These are phyloP conservation scores for Petrocephalus schoutedeni DNA, from an alignment of 2,797 vertebrate genomes.

Conservation along the genomic window DNA sequence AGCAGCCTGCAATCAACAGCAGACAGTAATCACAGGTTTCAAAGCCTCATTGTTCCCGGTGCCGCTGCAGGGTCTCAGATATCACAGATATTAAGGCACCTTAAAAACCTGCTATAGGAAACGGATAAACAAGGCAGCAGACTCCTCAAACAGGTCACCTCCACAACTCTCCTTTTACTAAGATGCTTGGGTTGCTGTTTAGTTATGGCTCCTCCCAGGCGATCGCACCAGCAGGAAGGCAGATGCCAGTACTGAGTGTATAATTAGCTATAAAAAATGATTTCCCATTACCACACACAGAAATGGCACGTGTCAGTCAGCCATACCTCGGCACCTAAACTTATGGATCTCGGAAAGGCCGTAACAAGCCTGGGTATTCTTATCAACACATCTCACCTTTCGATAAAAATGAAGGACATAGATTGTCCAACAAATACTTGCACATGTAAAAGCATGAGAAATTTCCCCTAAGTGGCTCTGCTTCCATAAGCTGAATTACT, in stretches of 20 bases:
- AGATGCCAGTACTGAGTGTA: not conserved
- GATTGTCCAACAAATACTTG: not conserved
- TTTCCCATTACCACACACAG: not conserved
- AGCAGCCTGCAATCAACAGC: not conserved
- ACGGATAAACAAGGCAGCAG: not conserved
- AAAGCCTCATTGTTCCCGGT: not conserved
- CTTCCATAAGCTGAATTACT: not conserved
- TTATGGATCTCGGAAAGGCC: not conserved
- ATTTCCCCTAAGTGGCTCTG: not conserved
- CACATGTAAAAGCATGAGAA: not conserved
- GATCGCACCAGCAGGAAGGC: not conserved
- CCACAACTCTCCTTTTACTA: not conserved
- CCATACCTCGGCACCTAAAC: not conserved
- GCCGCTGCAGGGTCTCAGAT: not conserved
- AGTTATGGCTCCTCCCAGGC: not conserved
- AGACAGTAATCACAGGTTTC: not conserved
- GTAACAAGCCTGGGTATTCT: not conserved
- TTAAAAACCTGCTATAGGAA: not conserved
- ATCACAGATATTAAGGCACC: not conserved
- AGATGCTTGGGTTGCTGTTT: not conserved
- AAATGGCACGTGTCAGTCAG: not conserved
- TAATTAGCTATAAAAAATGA: constrained; percentile 1
- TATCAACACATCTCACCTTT: not conserved
- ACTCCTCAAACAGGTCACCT: not conserved
- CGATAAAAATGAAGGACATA: not conserved